phyloP scores from a whole-genome alignment of 2,113 vertebrate genomes.

The Aythya baeri region DNA sequence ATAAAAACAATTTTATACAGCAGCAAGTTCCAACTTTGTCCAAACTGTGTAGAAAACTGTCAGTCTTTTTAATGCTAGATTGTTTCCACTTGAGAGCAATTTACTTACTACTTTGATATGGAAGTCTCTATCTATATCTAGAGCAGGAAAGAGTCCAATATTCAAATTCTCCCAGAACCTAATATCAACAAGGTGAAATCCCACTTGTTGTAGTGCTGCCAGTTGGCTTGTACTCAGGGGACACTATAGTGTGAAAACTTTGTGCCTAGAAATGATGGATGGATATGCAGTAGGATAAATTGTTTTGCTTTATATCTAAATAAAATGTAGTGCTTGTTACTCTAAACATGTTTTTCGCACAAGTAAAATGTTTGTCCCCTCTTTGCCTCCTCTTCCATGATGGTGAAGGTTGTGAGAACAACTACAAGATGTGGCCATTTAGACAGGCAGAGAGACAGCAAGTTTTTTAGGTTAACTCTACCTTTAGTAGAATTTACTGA shows the following conservation, averaged over 20 bases:
- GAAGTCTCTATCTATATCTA: background rate
- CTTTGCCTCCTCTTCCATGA: background rate
- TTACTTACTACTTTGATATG: background rate
- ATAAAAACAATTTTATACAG: background rate
- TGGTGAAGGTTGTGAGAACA: background rate
- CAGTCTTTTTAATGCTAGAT: background rate
- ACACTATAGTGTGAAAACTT: background rate
- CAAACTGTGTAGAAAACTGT: background rate
- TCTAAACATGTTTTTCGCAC: background rate
- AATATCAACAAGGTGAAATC: background rate
- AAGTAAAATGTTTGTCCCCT: background rate
- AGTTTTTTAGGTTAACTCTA: background rate
- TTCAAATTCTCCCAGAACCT: background rate
- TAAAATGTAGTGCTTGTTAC: background rate
- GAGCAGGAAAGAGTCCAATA: background rate
- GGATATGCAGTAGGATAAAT: background rate
- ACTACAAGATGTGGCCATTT: background rate
- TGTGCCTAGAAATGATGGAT: background rate
- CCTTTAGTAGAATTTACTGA: background rate
- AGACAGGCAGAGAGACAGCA: background rate
- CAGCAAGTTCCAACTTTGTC: background rate
- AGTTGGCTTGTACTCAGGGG: background rate
- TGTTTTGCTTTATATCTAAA: background rate
- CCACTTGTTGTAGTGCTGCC: background rate
- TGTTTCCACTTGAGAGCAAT: background rate